Evolutionary conservation across 2,797 vertebrate genomes (phyloP).

Genomic region (Linurgus olivaceus): DNA sequence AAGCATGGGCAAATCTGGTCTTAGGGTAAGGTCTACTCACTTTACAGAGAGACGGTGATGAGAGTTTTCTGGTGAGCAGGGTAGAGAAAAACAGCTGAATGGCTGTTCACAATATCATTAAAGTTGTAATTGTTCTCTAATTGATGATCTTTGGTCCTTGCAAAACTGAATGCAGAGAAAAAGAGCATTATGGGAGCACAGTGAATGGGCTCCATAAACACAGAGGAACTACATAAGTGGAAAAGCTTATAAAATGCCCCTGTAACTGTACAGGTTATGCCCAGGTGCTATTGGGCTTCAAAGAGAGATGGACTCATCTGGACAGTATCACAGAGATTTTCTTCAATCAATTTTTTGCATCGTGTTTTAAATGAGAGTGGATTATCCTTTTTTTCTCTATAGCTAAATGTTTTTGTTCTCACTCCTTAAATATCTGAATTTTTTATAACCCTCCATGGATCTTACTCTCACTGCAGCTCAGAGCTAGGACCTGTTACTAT

Average conservation of each 20-base stretch:
- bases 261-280: not conserved
- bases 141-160: not conserved
- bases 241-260: not conserved
- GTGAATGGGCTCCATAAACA: not conserved
- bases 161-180: not conserved
- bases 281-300: not conserved
- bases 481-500: not conserved
- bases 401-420: not conserved
- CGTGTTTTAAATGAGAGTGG: not conserved
- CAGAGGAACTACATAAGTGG: not conserved
- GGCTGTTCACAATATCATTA: not conserved
- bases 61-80: not conserved
- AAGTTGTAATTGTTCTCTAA: not conserved
- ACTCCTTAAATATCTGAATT: not conserved
- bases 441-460: not conserved
- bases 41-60: not conserved
- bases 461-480: not conserved
- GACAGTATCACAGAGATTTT: not conserved
- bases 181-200: not conserved
- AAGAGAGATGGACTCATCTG: not conserved
- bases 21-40: not conserved
- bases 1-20: not conserved
- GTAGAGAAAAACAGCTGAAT: not conserved
- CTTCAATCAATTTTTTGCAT: not conserved
- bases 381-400: not conserved